phyloP scores from a whole-genome alignment of 2,797 vertebrate species.

The Salmo trutta region DNA sequence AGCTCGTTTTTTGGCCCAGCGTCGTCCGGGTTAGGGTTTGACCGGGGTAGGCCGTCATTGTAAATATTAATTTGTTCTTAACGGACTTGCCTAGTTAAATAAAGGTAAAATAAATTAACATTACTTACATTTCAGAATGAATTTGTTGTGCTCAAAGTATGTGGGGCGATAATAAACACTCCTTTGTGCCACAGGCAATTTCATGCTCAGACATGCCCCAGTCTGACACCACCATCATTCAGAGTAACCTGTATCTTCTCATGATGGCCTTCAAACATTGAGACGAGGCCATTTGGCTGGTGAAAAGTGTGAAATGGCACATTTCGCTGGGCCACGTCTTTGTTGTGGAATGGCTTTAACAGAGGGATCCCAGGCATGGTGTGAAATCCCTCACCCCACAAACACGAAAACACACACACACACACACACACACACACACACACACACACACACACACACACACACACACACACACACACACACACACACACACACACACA shows the following conservation, averaged over 20 bases:
- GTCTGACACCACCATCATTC: slow-evolving; percentile 56
- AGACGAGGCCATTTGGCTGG: slow-evolving; percentile 70
- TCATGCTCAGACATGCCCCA: slow-evolving; percentile 57
- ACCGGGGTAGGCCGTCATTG: no score
- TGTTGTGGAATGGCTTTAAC: slow-evolving; percentile 72
- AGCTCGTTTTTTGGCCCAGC: no score
- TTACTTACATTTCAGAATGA: slow-evolving; percentile 39
- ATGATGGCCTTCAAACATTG: slow-evolving; percentile 47
- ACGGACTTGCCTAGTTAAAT: neutral
- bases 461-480: slow-evolving; percentile 54
- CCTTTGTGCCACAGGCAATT: slow-evolving; percentile 16
- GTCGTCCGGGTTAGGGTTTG: no score
- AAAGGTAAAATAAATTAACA: neutral
- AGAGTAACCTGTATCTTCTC: slow-evolving; percentile 40
- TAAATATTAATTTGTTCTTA: neutral
- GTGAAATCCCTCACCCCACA: slow-evolving; percentile 51
- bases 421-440: slow-evolving; percentile 39
- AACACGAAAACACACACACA: slow-evolving; percentile 29
- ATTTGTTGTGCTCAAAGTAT: slow-evolving; percentile 20
- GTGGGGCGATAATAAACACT: slow-evolving; percentile 44
- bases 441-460: slow-evolving; percentile 45
- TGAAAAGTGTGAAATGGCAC: slow-evolving; percentile 32
- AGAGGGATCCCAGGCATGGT: slow-evolving; percentile 67
- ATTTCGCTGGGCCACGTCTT: slow-evolving; percentile 52
- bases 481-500: slow-evolving; percentile 49